Percentiles rank a stretch among this genome's conserved stretches.
Conservation (phyloP, 2,888 invertebrate genomes). For the Timema cristinae region DNA sequence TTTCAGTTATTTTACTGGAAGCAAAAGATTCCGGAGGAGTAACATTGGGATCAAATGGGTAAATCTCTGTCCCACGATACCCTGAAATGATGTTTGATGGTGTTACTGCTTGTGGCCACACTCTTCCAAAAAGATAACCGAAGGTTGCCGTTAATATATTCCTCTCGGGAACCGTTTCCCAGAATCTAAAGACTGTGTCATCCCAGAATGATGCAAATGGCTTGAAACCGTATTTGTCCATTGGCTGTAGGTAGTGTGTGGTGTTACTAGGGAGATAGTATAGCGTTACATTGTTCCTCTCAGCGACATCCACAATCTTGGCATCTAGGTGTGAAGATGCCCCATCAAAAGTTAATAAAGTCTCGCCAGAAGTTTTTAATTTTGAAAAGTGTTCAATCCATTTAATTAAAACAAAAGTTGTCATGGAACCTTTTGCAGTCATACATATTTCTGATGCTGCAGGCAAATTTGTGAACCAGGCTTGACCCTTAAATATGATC, state of each 20-base stretch:
- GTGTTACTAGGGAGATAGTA: conserved; percentile 42
- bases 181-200: conserved; percentile 38
- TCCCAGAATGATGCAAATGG: conserved; percentile 41
- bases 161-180: conserved; percentile 34
- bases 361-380: conserved; percentile 33
- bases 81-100: conserved; percentile 14
- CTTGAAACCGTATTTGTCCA: conserved; percentile 40
- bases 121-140: conserved; percentile 31
- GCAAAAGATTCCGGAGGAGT: conserved; percentile 37
- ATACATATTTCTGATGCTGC: conserved; percentile 33
- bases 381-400: conserved; percentile 36
- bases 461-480: conserved; percentile 31
- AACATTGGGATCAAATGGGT: conserved; percentile 36
- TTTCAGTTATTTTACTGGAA: conserved; percentile 25
- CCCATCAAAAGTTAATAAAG: conserved; percentile 38
- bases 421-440: conserved; percentile 38
- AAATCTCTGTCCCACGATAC: conserved; percentile 34
- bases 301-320: conserved; percentile 34
- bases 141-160: conserved; percentile 38
- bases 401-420: conserved; percentile 32
- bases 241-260: conserved; percentile 41
- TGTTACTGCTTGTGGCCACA: conserved; percentile 24
- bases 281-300: conserved; percentile 36
- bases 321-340: conserved; percentile 36
- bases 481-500: conserved; percentile 36